Conservation (phyloP, 2,113 vertebrate species). For the Sardina pilchardus region DNA sequence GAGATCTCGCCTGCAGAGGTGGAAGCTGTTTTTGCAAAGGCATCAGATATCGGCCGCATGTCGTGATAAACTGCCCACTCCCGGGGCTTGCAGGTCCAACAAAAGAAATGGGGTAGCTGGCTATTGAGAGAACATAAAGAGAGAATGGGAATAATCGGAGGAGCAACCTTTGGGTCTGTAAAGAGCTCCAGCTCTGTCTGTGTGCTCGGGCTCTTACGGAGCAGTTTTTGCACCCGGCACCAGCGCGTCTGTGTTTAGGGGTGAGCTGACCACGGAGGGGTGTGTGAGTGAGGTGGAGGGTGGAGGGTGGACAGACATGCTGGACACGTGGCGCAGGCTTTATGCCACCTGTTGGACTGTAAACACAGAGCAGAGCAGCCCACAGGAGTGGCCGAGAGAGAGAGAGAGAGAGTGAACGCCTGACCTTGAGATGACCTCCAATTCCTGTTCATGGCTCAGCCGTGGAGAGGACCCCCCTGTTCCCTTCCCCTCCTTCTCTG, state of each 20-base stretch:
- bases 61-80: constrained; percentile 69
- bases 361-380: constrained; percentile 38
- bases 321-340: constrained; percentile 35
- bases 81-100: constrained; percentile 58
- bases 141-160: constrained; percentile 52
- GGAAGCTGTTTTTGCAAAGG: constrained; percentile 72
- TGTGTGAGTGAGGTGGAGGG: too few relatives aligned
- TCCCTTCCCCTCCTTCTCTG: constrained; percentile 30
- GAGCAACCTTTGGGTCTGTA: constrained; percentile 44
- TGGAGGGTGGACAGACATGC: not conserved
- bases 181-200: constrained; percentile 26
- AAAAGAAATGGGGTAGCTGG: constrained; percentile 62
- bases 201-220: not conserved
- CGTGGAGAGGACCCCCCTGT: constrained; percentile 46
- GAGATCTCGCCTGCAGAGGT: constrained; percentile 67
- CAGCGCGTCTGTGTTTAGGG: constrained; percentile 6
- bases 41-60: constrained; percentile 72
- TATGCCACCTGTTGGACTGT: constrained; percentile 54
- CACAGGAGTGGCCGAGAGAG: constrained; percentile 14
- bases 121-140: constrained; percentile 63
- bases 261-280: constrained; percentile 22
- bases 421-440: constrained; percentile 61
- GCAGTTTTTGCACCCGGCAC: not conserved
- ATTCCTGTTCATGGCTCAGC: constrained; percentile 57
- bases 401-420: constrained; percentile 51